Conservation (phyloP, 2,888 invertebrate genomes). For the Masnerella sp. region DNA sequence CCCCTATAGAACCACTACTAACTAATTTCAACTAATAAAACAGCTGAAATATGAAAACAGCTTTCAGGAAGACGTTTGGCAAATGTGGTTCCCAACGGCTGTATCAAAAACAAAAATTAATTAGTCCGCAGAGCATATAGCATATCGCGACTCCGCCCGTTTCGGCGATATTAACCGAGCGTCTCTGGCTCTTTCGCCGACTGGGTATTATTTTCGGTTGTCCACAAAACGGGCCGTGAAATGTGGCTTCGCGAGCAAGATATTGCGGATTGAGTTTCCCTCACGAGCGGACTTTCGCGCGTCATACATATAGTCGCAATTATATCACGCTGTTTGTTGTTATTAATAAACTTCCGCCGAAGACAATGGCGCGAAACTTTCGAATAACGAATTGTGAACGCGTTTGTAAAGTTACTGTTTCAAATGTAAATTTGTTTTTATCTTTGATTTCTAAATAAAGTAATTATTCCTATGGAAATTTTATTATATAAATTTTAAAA, state of each 20-base stretch:
- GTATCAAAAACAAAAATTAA: neutral
- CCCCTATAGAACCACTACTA: no score
- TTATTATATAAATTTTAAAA: no score
- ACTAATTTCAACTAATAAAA: no score
- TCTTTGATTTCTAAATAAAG: no score
- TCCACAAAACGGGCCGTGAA: constrained; percentile 28
- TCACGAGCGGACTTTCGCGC: constrained; percentile 15
- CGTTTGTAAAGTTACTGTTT: no score
- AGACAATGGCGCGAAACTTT: constrained; percentile 29
- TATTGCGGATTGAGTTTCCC: constrained; percentile 28
- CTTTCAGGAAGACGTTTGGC: no score
- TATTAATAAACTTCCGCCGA: constrained; percentile 27
- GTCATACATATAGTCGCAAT: constrained; percentile 25
- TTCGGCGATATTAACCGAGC: neutral
- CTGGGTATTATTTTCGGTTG: constrained; percentile 24
- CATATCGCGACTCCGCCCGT: constrained; percentile 2
- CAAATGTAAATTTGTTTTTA: no score
- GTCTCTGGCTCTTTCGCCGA: neutral
- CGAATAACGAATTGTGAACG: no score
- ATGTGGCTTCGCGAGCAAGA: constrained; percentile 22
- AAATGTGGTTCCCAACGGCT: no score
- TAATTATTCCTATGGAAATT: no score
- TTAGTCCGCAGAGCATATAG: neutral
- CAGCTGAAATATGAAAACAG: no score
- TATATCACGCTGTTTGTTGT: constrained; percentile 31